Evolutionary conservation across 1,140 invertebrate genomes (phyloP).

Genomic region (Eupristina koningsbergeri): DNA sequence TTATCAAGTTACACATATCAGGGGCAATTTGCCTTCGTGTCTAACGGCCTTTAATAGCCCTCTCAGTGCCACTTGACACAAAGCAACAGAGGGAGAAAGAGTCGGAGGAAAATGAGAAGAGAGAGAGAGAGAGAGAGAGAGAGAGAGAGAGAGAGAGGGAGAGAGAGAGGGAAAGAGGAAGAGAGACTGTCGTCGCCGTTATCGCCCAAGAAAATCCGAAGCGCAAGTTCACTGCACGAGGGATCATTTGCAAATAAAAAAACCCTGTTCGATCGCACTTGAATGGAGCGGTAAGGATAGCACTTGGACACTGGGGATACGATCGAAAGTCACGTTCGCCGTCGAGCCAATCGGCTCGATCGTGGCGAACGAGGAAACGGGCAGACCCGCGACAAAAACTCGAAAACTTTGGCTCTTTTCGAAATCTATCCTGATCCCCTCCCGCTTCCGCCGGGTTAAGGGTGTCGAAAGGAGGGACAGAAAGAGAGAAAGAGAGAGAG

Average conservation of each 20-base stretch:
- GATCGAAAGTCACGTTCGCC: conserved; percentile 46
- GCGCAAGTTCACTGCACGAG: conserved; percentile 11
- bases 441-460: no score
- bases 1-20: conserved; percentile 46
- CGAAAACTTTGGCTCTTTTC: conserved; percentile 10
- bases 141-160: neutral
- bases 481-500: neutral
- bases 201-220: conserved; percentile 44
- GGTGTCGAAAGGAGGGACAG: neutral
- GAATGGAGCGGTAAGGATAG: conserved; percentile 1
- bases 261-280: conserved; percentile 31
- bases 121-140: neutral
- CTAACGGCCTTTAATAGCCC: conserved; percentile 47
- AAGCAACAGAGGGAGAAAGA: conserved; percentile 23
- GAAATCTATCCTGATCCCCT: neutral
- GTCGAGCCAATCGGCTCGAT: conserved; percentile 27
- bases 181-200: neutral
- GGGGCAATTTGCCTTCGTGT: conserved; percentile 46
- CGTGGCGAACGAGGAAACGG: conserved; percentile 19
- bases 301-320: conserved; percentile 29
- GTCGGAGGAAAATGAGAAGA: neutral
- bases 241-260: conserved; percentile 38
- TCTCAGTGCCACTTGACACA: conserved; percentile 42
- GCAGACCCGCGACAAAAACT: neutral
- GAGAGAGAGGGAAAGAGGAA: neutral